These are phyloP conservation scores for Empis stercorea DNA, from an alignment of 2,888 invertebrate species.

Conservation along the genomic window DNA sequence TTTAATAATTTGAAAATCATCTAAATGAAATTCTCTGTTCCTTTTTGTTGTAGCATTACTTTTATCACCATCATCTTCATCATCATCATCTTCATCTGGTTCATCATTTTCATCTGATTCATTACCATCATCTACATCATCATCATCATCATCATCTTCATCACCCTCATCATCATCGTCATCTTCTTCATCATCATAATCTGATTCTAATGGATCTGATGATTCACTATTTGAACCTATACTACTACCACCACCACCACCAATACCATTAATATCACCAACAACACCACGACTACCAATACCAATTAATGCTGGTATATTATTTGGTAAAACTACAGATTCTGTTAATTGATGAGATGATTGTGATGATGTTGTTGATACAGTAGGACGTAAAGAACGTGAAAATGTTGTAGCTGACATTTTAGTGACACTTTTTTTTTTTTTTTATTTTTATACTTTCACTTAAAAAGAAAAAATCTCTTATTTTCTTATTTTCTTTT, in stretches of 20 bases:
- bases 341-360: neutral
- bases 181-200: slow-evolving; percentile 20
- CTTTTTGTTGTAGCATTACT: neutral
- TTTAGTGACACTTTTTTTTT: neutral
- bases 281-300: neutral
- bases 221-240: slow-evolving; percentile 28
- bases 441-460: too few species aligned
- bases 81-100: slow-evolving; percentile 3
- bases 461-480: too few species aligned
- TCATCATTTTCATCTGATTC: slow-evolving; percentile 18
- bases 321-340: neutral
- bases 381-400: slow-evolving; percentile 17
- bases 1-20: slow-evolving; percentile 75
- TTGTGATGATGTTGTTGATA: neutral
- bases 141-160: slow-evolving; percentile 24
- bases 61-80: slow-evolving; percentile 2
- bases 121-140: slow-evolving; percentile 27
- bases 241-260: slow-evolving; percentile 15
- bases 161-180: slow-evolving; percentile 20
- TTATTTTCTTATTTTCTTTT: too few species aligned
- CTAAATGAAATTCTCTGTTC: slow-evolving; percentile 49
- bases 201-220: slow-evolving; percentile 34
- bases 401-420: slow-evolving; percentile 33
- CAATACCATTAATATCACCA: slow-evolving; percentile 12
- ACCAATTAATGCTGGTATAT: neutral